phyloP scores from a whole-genome alignment of 2,797 vertebrate species.

The Craterocephalus amniculus region DNA sequence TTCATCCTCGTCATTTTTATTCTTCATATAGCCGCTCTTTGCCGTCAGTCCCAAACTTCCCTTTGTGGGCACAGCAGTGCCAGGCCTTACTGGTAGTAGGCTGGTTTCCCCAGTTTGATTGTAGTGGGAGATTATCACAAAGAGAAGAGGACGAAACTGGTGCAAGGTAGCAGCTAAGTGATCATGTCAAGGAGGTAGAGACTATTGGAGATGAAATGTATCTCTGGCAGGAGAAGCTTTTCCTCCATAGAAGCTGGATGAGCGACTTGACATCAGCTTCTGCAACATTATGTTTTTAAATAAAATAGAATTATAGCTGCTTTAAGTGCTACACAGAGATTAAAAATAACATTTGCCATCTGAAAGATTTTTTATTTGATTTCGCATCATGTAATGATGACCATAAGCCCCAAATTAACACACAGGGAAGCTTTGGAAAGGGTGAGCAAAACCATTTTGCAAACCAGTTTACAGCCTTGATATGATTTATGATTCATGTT shows the following conservation, averaged over 20 bases:
- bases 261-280: neutral
- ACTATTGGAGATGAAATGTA: neutral
- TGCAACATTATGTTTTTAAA: neutral
- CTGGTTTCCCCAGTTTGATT: slow-evolving; percentile 46
- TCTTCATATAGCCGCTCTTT: slow-evolving; percentile 52
- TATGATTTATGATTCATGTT: neutral
- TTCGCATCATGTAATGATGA: neutral
- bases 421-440: neutral
- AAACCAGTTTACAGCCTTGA: neutral
- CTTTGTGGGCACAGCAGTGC: slow-evolving; percentile 55
- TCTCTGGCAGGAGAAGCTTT: neutral
- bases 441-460: no score
- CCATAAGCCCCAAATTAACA: neutral
- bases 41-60: slow-evolving; percentile 18
- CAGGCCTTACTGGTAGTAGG: slow-evolving; percentile 42
- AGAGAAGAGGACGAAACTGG: slow-evolving; percentile 4
- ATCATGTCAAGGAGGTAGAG: neutral
- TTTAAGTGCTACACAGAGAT: neutral
- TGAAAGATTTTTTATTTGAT: neutral
- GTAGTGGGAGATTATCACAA: slow-evolving; percentile 40
- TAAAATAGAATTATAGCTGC: neutral
- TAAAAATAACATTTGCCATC: neutral
- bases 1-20: slow-evolving; percentile 55
- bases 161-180: slow-evolving; percentile 18
- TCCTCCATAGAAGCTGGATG: neutral